Evolutionary conservation across 2,113 vertebrate species (phyloP), one percentile per base, ranked within the genome.

Genomic region (Chaenocephalus aceratus): DNA sequence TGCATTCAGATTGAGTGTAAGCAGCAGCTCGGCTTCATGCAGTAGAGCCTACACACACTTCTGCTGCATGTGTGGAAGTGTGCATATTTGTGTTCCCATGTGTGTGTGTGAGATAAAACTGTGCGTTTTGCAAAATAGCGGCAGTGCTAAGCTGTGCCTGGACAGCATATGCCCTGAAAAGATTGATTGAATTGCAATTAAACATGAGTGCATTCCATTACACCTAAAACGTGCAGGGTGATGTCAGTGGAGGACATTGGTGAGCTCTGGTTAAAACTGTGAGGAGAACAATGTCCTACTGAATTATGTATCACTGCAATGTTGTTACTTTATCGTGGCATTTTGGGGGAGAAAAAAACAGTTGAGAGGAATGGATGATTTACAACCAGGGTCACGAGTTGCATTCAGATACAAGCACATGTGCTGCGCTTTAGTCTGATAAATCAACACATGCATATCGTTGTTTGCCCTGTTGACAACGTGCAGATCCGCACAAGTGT

Each of bases 111-210:
- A 56, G 60, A 63, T 56, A 18, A 79, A 72, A 60, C 36, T 26
- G 23, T 45, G 23, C 30, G 34, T 72, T 57, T 74, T 64, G 64
- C 59, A 70, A 66, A 69, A 10, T 44, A n/a, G 80, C 66, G 44
- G 41, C 46, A 79, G 63, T 72, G 30, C 66, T 75, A 87, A 87
- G 71, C 80, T 86, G 78, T 83, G 77, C 84, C 87, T 85, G 80
- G 75, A 90, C 52, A 92, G 82, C 89, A 89, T 79, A 88, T 87
- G 80, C 75, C 61, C 51, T 51, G 36, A 61, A 68, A 87, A 85
- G 23, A 86, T 75, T 26, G 68, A 71, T 59, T 77, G 66, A 75
- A 30, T 30, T 75, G 82, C 79, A 72, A 91, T 91, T 81, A 84
- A 86, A 89, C 79, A 72, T 73, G 49, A 80, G 65, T 86, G 51